phyloP scores from a whole-genome alignment of 2,113 vertebrate genomes.

The Australoheros scitulus region DNA sequence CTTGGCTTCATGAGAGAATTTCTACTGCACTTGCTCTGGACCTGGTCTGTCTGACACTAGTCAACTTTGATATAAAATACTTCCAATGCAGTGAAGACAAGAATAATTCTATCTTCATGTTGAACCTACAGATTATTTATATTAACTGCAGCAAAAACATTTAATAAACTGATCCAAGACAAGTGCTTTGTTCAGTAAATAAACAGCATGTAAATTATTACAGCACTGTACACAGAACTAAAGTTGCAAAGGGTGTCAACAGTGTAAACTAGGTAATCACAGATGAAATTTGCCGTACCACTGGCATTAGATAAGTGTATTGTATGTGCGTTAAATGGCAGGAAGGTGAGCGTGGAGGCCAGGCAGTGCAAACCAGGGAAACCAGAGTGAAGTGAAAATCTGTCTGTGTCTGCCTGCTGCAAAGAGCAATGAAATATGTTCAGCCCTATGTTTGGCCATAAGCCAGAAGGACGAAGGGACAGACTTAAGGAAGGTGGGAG shows the following conservation, averaged over 20 bases:
- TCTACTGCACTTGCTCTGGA: too few species aligned
- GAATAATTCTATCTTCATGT: background rate
- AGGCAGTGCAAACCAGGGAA: background rate
- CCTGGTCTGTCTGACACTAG: too few species aligned
- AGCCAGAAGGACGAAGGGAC: background rate
- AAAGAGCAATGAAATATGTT: slow-evolving; percentile 34
- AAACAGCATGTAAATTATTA: background rate
- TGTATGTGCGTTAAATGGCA: background rate
- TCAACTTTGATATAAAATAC: background rate
- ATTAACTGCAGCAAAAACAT: background rate
- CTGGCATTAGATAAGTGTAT: slow-evolving; percentile 3
- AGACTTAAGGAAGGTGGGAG: slow-evolving; percentile 1
- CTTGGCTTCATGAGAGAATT: background rate
- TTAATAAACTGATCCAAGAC: background rate
- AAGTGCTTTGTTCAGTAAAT: background rate
- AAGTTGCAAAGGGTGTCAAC: background rate
- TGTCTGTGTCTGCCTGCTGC: slow-evolving; percentile 8
- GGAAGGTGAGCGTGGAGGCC: slow-evolving; percentile 7
- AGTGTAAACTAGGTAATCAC: background rate
- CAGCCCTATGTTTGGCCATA: slow-evolving; percentile 7
- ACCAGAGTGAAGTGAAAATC: slow-evolving; percentile 11
- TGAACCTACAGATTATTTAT: background rate
- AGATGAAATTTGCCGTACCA: slow-evolving; percentile 3
- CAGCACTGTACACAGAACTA: background rate
- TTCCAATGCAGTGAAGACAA: background rate